phyloP scores from a whole-genome alignment of 2,888 invertebrate species.

The Drosophila paracracens region DNA sequence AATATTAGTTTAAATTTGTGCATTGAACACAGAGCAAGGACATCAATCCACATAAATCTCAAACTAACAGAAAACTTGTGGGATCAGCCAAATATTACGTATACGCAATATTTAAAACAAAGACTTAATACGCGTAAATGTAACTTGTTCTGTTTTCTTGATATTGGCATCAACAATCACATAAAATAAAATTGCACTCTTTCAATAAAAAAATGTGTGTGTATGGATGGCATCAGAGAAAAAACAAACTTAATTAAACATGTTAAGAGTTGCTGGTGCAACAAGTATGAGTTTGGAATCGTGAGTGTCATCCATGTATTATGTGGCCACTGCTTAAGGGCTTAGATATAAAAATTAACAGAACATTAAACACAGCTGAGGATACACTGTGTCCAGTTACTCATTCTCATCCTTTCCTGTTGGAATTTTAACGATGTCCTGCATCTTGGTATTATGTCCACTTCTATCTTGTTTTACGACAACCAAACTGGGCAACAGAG shows the following conservation, averaged over 20 bases:
- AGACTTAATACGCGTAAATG: neutral
- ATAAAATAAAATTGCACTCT: neutral
- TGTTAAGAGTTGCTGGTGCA: conserved; percentile 10
- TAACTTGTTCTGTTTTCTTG: neutral
- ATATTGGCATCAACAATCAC: neutral
- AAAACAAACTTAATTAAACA: conserved; percentile 8
- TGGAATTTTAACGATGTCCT: conserved; percentile 38
- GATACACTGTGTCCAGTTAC: neutral
- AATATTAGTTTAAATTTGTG: neutral
- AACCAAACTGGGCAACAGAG: conserved; percentile 49
- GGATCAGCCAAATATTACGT: conserved; percentile 1
- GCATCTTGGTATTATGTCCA: conserved; percentile 45
- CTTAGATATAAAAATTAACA: conserved; percentile 21
- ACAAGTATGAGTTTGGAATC: conserved; percentile 12
- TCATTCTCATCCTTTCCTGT: conserved; percentile 4
- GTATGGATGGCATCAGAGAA: neutral
- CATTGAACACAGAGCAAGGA: neutral
- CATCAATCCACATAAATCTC: neutral
- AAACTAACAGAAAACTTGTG: neutral
- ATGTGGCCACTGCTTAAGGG: conserved; percentile 6
- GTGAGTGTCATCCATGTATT: neutral
- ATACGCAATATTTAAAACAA: neutral
- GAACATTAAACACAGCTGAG: conserved; percentile 13
- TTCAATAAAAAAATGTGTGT: neutral
- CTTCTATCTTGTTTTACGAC: conserved; percentile 59